Evolutionary conservation across 2,888 invertebrate genomes (phyloP), one percentile per base, ranked within the genome.

Genomic region (Troilus luridus): DNA sequence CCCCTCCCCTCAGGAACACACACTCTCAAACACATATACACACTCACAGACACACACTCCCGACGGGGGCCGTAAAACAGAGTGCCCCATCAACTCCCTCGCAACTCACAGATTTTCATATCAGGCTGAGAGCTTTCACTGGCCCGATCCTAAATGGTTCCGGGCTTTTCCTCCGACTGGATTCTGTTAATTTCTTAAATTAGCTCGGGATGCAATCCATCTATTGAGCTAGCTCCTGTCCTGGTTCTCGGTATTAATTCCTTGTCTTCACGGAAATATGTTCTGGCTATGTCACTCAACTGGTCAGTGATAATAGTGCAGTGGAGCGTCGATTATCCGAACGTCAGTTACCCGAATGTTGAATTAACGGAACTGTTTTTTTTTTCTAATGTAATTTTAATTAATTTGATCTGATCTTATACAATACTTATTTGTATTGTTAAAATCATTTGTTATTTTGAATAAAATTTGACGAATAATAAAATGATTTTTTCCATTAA

Each of bases 61-160:
- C 56, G 56, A 56, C 85, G 19, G 85, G n/a, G 56, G 85, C 85
- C 85, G 85, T 85, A 85, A 85, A 85, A 85, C 85, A 85, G 85
- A 85, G 85, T 85, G 85, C 56, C 85, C 85, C 85, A 85, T 85
- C 85, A 85, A 85, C 60, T 64, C 88, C 17, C 88, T 59, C 59
- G 27, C 85, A 85, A 85, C 60, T 64, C 88, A 54, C 88, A 62
- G 60, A 60, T 88, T 64, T 62, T 64, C 88, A 88, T 64, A 88
- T 62, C 14, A 64, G 60, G 27, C 88, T 88, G 85, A 85, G 85
- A 85, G 85, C 85, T 85, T 85, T 58, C 85, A 85, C 85, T 58
- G 85, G 85, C 21, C 56, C 54, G 56, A 54, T 58, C 85, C 85
- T 85, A 85, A 85, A 85, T 85, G 56, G 85, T 10, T 77, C 72